Percentiles rank a stretch among this genome's conserved stretches.
phyloP scores from a whole-genome alignment of 92 coral and sea anemone species.

The Porites evermanni region DNA sequence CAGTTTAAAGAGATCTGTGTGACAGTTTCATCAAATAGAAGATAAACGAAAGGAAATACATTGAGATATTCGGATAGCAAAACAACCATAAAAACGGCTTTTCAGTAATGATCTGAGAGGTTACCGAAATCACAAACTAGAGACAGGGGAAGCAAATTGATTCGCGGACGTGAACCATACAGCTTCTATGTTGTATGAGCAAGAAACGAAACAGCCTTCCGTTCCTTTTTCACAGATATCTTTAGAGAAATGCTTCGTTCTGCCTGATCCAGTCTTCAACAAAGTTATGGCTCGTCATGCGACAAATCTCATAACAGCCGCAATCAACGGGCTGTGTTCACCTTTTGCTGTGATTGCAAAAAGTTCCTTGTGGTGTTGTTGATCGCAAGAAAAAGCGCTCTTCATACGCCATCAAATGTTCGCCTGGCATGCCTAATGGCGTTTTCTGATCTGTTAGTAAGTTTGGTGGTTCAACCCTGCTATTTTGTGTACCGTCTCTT shows the following conservation, averaged over 20 bases:
- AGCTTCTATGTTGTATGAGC: background rate
- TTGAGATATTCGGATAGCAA: slow-evolving; percentile 5
- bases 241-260: slow-evolving; percentile 32
- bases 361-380: slow-evolving; percentile 63
- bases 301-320: slow-evolving; percentile 71
- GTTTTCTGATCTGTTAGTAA: slow-evolving; percentile 73
- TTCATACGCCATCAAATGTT: slow-evolving; percentile 75
- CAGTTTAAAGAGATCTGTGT: background rate
- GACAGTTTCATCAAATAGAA: slow-evolving; percentile 7
- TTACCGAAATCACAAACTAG: background rate
- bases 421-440: slow-evolving; percentile 74
- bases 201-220: background rate
- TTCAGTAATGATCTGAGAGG: background rate
- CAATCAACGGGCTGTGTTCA: slow-evolving; percentile 53
- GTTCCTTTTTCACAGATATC: background rate
- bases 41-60: slow-evolving; percentile 4
- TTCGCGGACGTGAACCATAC: background rate
- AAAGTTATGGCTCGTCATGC: slow-evolving; percentile 45
- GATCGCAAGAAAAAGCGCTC: slow-evolving; percentile 48
- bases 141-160: background rate
- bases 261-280: slow-evolving; percentile 74
- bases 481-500: slow-evolving; percentile 65
- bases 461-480: slow-evolving; percentile 81
- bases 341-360: slow-evolving; percentile 72
- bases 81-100: slow-evolving; percentile 1